Evolutionary conservation across 2,113 vertebrate species (phyloP).

Genomic region (Pao palembangensis): DNA sequence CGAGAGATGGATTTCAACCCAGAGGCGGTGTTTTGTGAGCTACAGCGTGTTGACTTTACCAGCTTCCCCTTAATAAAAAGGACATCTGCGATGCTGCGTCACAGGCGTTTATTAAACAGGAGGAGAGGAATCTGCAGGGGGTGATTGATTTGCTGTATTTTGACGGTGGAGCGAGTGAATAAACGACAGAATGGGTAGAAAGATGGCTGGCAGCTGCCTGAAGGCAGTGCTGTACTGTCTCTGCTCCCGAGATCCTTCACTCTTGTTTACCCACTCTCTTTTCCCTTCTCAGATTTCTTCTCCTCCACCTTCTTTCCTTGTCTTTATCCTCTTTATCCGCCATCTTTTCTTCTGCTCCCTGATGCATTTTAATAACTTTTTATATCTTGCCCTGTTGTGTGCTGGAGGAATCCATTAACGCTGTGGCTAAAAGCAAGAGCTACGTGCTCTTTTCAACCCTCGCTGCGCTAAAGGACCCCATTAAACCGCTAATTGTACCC

Average conservation of each 20-base stretch:
- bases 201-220: conserved; percentile 60
- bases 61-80: conserved; percentile 48
- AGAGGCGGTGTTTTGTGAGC: conserved; percentile 33
- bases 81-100: conserved; percentile 33
- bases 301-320: neutral
- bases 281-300: neutral
- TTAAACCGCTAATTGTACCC: conserved; percentile 63
- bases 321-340: neutral
- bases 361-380: conserved; percentile 16
- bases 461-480: conserved; percentile 42
- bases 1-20: conserved; percentile 5
- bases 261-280: conserved; percentile 6
- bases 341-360: conserved; percentile 12
- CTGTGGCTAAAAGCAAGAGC: conserved; percentile 12
- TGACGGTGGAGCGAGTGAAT: conserved; percentile 32
- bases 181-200: conserved; percentile 28
- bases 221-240: conserved; percentile 51
- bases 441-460: conserved; percentile 12
- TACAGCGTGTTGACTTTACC: conserved; percentile 29
- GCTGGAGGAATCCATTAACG: conserved; percentile 30
- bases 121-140: conserved; percentile 39
- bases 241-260: conserved; percentile 14
- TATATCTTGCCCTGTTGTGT: conserved; percentile 4
- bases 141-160: conserved; percentile 52
- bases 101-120: conserved; percentile 42